Conservation (phyloP, 2,888 invertebrate genomes). For the Phrixothrix hirtus region DNA sequence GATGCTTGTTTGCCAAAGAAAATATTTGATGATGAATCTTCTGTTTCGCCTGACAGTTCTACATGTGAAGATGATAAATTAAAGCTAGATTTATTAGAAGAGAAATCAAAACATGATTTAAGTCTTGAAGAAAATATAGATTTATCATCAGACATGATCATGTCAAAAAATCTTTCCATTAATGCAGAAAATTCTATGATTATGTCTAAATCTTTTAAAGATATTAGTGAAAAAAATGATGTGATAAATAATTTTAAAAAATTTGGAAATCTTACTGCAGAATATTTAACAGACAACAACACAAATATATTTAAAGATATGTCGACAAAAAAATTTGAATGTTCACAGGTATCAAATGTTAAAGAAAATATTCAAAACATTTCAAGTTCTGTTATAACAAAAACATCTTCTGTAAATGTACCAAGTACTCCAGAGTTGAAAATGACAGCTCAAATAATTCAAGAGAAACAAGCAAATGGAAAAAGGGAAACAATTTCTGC, state of each 20-base stretch:
- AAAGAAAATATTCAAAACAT: conserved; percentile 41
- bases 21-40: conserved; percentile 67
- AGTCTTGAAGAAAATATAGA: conserved; percentile 33
- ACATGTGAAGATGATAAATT: conserved; percentile 54
- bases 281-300: conserved; percentile 7
- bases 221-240: conserved; percentile 29
- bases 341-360: conserved; percentile 21
- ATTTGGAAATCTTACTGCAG: conserved; percentile 43
- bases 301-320: conserved; percentile 7
- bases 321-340: conserved; percentile 17
- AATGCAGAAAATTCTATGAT: conserved; percentile 17
- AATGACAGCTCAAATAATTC: conserved; percentile 55
- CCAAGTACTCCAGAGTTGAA: conserved; percentile 53
- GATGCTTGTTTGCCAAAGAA: conserved; percentile 67
- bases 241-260: conserved; percentile 5
- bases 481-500: conserved; percentile 60
- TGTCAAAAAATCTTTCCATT: conserved; percentile 11
- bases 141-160: conserved; percentile 10
- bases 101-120: conserved; percentile 42
- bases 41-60: conserved; percentile 63
- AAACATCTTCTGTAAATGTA: conserved; percentile 46
- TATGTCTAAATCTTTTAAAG: conserved; percentile 9
- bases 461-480: conserved; percentile 46
- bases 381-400: conserved; percentile 43
- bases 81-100: conserved; percentile 45